phyloP scores from a whole-genome alignment of 2,113 vertebrate species.

The Cyphomyrus discorhynchus region DNA sequence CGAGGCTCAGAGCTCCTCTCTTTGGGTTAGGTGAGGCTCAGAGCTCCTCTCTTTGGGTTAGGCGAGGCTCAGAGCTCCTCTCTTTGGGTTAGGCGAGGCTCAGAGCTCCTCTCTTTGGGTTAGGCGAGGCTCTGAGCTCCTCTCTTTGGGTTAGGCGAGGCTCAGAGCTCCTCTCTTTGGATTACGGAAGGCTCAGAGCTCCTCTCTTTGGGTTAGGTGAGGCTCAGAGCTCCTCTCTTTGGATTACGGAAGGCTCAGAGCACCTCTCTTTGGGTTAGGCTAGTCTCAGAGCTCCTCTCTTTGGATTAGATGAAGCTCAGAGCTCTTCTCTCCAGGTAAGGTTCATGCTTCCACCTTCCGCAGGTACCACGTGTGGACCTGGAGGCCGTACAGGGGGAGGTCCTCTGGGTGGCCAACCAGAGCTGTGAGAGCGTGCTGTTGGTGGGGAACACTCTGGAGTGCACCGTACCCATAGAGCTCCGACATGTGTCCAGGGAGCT shows the following conservation, averaged over 20 bases:
- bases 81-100: neutral
- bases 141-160: neutral
- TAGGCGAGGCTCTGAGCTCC: neutral
- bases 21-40: neutral
- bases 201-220: neutral
- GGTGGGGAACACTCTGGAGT: slow-evolving; percentile 77
- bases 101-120: neutral
- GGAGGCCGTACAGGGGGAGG: slow-evolving; percentile 90
- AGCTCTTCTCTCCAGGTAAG: neutral
- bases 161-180: neutral
- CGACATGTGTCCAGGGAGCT: slow-evolving; percentile 76
- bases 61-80: neutral
- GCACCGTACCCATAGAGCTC: slow-evolving; percentile 79
- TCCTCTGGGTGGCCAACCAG: slow-evolving; percentile 88
- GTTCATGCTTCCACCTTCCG: neutral
- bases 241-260: neutral
- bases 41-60: neutral
- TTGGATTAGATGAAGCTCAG: neutral
- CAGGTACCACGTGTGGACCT: slow-evolving; percentile 85
- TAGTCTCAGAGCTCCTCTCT: neutral
- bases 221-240: neutral
- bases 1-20: neutral
- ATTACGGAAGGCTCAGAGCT: neutral
- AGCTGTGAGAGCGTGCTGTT: slow-evolving; percentile 81
- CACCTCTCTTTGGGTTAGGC: neutral